phyloP scores from a whole-genome alignment of 2,888 invertebrate genomes.

The Phasia obesa region DNA sequence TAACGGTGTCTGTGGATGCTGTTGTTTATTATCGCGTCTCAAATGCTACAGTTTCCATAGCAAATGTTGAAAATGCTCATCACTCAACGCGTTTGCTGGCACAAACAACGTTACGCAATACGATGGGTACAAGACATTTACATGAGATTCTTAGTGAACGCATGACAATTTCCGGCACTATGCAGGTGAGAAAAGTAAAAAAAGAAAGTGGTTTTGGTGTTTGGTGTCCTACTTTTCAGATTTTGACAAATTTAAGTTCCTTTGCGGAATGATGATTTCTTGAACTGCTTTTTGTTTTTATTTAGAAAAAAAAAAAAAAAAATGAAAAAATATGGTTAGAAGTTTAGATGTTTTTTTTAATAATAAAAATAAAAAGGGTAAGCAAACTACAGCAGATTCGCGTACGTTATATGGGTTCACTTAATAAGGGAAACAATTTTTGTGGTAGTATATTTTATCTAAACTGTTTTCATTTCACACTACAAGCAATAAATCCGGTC shows the following conservation, averaged over 20 bases:
- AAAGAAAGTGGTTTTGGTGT: conserved; percentile 20
- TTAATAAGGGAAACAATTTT: too few relatives aligned
- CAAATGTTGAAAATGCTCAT: conserved; percentile 98
- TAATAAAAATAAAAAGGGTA: too few relatives aligned
- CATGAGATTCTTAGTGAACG: conserved; percentile 98
- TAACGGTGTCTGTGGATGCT: conserved; percentile 98
- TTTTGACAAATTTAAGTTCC: conserved; percentile 27
- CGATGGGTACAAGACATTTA: conserved; percentile 96
- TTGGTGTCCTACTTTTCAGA: conserved; percentile 83
- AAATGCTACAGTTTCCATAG: conserved; percentile 97
- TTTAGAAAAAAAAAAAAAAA: too few relatives aligned
- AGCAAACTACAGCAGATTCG: too few relatives aligned
- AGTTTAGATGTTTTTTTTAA: too few relatives aligned
- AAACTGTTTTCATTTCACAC: too few relatives aligned
- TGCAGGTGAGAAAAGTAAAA: conserved; percentile 84
- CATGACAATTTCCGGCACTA: conserved; percentile 93
- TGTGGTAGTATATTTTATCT: too few relatives aligned
- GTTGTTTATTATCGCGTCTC: conserved; percentile 96
- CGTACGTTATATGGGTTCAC: too few relatives aligned
- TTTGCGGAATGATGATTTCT: background rate
- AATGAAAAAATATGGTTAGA: too few relatives aligned
- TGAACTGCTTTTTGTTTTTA: background rate
- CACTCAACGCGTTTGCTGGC: conserved; percentile 95
- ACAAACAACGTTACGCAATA: conserved; percentile 94
- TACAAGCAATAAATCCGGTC: too few relatives aligned